Base-by-base conservation (phyloP, 2,888 invertebrate genomes). In the Antheraea assamensis region DNA sequence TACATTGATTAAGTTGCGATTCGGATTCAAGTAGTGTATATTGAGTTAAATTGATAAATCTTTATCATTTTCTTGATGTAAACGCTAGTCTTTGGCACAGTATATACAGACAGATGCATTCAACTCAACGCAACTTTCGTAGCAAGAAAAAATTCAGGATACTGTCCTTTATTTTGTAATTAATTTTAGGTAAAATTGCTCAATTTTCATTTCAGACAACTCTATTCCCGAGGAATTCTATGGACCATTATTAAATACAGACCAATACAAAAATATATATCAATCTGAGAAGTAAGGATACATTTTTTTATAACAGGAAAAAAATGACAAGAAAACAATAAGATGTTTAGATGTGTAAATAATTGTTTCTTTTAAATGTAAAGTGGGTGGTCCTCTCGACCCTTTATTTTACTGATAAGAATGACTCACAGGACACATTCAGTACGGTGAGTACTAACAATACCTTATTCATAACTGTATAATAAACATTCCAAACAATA, bases 291-390 rank as follows among this genome's bases (percentile, higher is more conserved):
- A n/a, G 58, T 10, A 64, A 64, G 61, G 13, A 64, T 64, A 64
- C 27, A 30, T 30, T 58, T 58, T 55, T n/a, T 58, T 30, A 64
- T 68, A 68, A 21, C 68, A 68, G 68, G 35, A 68, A 68, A 68
- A 31, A 21, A 13, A 7, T 68, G 17, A 68, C 68, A 35, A 35
- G 66, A 19, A 66, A 66, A 66, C 31, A 66, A 66, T 10, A 66
- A 42, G 42, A 42, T 42, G 17, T 30, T 35, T n/a, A n/a, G n/a
- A n/a, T n/a, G n/a, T n/a, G n/a, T n/a, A n/a, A n/a, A 68, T 68
- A 35, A 30, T 64, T 64, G 61, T 64, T 17, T 64, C 0, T 30
- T 68, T 30, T 31, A 66, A 2, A 35, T 35, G n/a, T 68, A 66
- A 2, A 30, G 7, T 19, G 17, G 30, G 30, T 64, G 30, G 30